These are phyloP conservation scores for Hexactinellida sp. DNA, from an alignment of 37 sponge, comb jelly and placozoan genomes.

Conservation along the genomic window DNA sequence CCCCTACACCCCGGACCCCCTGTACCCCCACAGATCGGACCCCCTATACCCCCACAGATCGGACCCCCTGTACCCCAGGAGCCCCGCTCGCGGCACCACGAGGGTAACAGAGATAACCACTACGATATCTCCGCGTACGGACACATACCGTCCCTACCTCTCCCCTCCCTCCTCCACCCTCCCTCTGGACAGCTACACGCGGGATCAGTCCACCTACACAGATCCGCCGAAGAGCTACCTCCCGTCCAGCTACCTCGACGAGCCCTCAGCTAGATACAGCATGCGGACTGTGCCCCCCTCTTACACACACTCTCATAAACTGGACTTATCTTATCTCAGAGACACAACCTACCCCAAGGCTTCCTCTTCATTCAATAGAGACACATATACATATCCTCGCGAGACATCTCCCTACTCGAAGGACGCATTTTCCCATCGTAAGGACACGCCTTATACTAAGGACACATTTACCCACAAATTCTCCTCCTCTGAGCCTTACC, in stretches of 20 bases:
- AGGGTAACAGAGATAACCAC: background rate
- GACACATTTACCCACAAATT: background rate
- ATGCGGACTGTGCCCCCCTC: background rate
- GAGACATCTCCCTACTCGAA: too few relatives aligned
- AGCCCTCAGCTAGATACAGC: background rate
- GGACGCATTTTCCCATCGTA: too few relatives aligned
- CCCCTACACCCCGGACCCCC: background rate
- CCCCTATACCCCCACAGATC: background rate
- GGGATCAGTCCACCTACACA: background rate
- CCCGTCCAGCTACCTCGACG: background rate
- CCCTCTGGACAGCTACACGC: background rate
- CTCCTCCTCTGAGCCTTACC: background rate
- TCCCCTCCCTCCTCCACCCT: background rate
- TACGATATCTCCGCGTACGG: background rate
- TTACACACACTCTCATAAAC: background rate
- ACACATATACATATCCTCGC: too few relatives aligned
- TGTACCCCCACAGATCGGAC: background rate
- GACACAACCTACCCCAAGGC: too few relatives aligned
- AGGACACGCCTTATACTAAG: background rate
- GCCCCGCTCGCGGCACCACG: too few relatives aligned
- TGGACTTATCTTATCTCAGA: background rate
- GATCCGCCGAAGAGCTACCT: background rate
- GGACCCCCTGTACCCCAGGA: background rate
- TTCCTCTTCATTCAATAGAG: too few relatives aligned
- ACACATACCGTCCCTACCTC: background rate